phyloP scores from a whole-genome alignment of 2,113 vertebrate species.

The Orcinus orca region DNA sequence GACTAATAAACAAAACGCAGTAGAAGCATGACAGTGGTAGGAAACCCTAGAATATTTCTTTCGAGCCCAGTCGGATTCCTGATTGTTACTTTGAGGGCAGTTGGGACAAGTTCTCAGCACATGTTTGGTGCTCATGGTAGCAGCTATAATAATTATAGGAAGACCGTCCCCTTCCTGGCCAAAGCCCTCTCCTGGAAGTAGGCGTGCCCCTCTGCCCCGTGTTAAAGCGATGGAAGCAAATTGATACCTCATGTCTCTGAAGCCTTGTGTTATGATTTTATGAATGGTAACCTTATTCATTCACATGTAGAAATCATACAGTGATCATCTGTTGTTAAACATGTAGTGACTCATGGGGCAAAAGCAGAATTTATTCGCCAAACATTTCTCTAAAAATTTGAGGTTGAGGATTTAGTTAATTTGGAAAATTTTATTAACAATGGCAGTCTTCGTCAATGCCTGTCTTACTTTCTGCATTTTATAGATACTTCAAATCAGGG shows the following conservation, averaged over 20 bases:
- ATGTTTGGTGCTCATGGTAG: no score
- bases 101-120: neutral
- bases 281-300: neutral
- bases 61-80: neutral
- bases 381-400: neutral
- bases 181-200: neutral
- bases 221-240: neutral
- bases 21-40: rapidly evolving
- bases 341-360: neutral
- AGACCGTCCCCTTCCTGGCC: neutral
- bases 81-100: neutral
- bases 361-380: neutral
- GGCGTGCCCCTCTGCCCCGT: rapidly evolving
- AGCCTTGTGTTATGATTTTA: neutral
- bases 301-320: neutral
- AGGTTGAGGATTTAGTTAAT: neutral
- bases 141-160: neutral
- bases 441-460: neutral
- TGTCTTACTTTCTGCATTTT: neutral
- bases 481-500: neutral
- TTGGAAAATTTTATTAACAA: neutral
- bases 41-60: neutral
- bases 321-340: neutral
- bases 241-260: neutral
- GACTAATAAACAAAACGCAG: neutral